phyloP scores from a whole-genome alignment of 2,113 vertebrate species.

The Burhinus bistriatus region DNA sequence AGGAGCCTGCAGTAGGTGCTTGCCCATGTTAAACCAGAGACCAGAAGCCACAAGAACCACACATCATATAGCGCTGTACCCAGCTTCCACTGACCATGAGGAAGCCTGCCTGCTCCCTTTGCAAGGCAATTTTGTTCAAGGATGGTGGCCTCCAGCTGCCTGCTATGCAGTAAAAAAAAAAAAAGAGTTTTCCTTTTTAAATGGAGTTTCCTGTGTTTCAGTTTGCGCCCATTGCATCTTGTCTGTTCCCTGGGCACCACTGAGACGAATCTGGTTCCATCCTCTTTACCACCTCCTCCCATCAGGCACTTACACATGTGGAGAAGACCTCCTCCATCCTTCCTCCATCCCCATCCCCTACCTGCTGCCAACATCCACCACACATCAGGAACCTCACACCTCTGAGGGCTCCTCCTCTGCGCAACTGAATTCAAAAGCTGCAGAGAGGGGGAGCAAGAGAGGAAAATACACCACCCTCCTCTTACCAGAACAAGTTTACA shows the following conservation, averaged over 20 bases:
- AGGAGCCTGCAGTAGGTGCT: neutral
- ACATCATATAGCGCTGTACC: accelerated
- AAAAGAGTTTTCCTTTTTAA: neutral
- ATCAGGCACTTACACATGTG: neutral
- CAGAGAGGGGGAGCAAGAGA: neutral
- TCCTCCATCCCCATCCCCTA: neutral
- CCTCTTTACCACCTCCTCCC: neutral
- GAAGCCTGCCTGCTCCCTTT: neutral
- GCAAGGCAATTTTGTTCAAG: neutral
- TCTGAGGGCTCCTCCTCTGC: neutral
- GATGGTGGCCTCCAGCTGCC: neutral
- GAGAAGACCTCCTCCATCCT: neutral
- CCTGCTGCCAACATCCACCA: neutral
- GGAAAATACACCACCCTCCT: neutral
- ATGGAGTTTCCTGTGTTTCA: neutral
- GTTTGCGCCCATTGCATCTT: neutral
- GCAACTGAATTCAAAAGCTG: neutral
- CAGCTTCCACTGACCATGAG: neutral
- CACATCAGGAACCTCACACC: neutral
- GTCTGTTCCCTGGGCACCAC: neutral
- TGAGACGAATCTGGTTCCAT: neutral
- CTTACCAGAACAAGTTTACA: neutral
- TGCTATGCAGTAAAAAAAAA: neutral
- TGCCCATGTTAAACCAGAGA: neutral
- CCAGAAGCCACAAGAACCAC: neutral